Percentiles rank a stretch among this genome's conserved stretches.
These are phyloP conservation scores for Unio delphinus DNA, from an alignment of 2,888 invertebrate species.

Conservation along the genomic window DNA sequence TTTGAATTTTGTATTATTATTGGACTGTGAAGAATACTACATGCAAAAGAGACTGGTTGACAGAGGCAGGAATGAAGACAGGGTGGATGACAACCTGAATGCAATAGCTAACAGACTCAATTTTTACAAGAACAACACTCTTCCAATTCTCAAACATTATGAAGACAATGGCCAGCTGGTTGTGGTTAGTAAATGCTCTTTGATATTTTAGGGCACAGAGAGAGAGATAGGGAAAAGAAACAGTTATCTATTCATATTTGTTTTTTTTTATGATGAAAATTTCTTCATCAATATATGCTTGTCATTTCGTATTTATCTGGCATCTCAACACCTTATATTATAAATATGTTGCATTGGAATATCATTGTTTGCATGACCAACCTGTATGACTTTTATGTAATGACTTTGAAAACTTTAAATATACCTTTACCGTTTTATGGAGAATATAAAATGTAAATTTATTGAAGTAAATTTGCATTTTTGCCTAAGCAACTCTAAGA, in stretches of 20 bases:
- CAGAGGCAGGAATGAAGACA: slow-evolving; percentile 45
- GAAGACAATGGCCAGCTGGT: slow-evolving; percentile 62
- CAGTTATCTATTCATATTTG: background rate
- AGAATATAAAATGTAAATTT: too few relatives aligned
- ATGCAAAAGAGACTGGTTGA: slow-evolving; percentile 54
- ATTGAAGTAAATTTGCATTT: too few relatives aligned
- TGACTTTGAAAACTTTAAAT: too few relatives aligned
- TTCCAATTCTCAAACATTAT: slow-evolving; percentile 62
- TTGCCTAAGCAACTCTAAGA: too few relatives aligned
- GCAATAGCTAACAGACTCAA: slow-evolving; percentile 57
- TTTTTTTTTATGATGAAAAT: background rate
- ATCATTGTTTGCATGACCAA: too few relatives aligned
- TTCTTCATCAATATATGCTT: background rate
- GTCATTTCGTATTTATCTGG: background rate
- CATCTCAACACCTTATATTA: background rate
- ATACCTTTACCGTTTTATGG: too few relatives aligned
- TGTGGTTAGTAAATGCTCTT: slow-evolving; percentile 54
- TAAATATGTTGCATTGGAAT: too few relatives aligned
- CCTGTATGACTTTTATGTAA: too few relatives aligned
- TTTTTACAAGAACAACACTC: slow-evolving; percentile 63
- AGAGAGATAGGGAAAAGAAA: too few relatives aligned
- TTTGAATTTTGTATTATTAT: slow-evolving; percentile 56
- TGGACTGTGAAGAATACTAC: slow-evolving; percentile 66
- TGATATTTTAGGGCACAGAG: background rate
- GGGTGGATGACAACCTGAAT: slow-evolving; percentile 59